Percentiles rank a stretch among this genome's conserved stretches.
phyloP scores from a whole-genome alignment of 2,113 vertebrate species.

The Passer montanus region DNA sequence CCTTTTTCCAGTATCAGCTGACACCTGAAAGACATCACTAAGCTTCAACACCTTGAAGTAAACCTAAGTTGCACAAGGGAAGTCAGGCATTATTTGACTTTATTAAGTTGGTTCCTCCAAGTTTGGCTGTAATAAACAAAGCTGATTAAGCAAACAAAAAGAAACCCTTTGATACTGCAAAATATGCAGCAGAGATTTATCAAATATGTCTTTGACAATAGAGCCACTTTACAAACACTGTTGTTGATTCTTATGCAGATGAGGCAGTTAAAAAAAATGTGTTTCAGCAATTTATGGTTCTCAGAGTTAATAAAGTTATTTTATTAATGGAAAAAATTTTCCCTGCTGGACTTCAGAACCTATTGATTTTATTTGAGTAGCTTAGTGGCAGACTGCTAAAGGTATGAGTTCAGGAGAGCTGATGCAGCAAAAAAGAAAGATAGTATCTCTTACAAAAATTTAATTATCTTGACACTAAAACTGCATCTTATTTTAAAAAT shows the following conservation, averaged over 20 bases:
- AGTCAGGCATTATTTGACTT: background rate
- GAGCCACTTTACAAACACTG: background rate
- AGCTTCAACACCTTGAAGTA: background rate
- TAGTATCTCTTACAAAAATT: conserved; percentile 33
- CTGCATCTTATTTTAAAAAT: conserved; percentile 38
- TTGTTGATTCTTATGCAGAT: conserved; percentile 30
- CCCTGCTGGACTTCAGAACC: conserved; percentile 8
- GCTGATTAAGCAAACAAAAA: background rate
- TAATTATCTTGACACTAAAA: conserved; percentile 45
- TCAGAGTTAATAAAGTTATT: conserved; percentile 16
- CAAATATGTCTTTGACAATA: background rate
- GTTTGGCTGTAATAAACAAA: background rate
- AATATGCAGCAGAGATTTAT: background rate
- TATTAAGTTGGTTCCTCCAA: background rate
- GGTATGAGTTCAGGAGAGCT: conserved; percentile 6
- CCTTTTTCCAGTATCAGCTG: background rate
- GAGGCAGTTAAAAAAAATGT: background rate
- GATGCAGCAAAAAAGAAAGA: conserved; percentile 22
- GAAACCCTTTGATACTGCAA: background rate
- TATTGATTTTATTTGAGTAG: conserved; percentile 53
- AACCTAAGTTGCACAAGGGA: background rate
- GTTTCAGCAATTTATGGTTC: conserved; percentile 18
- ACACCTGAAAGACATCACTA: background rate
- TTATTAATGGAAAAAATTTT: background rate
- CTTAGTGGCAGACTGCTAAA: background rate